Evolutionary conservation across 2,113 vertebrate genomes (phyloP), one percentile per base, ranked within the genome.

Genomic region (Calypte anna): DNA sequence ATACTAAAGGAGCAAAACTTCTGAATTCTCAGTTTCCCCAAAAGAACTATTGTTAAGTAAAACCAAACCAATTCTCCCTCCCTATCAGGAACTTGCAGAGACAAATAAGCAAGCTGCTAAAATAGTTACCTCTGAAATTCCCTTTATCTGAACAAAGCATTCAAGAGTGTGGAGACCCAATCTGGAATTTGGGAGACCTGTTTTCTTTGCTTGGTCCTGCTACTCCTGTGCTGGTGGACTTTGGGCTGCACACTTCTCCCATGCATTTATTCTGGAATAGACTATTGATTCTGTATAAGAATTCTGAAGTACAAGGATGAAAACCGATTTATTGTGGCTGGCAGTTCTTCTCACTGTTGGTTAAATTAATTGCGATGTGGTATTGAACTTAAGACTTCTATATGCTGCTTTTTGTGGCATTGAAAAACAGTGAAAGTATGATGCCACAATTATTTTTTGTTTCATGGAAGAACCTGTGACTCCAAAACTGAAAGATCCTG

Each of bases 1-100:
- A 57, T 86, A 95, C 70, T 86, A 84, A 86, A 88, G 64, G 51
- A 75, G 51, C 33, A 59, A 88, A 55, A 18, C 90, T 91, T 70
- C 57, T 83, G 68, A 88, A 81, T 88, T 90, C 40, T 93, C 63
- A 59, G 22, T 91, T 94, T 64, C 10, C 23, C 2, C 6, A 13
- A 2, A 62, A 81, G 79, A 40, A 6, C 12, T 81, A 12, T 51
- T 59, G 72, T 92, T 85, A 84, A 82, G 17, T 68, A 86, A 93
- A 93, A 19, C 15, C 64, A 74, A 89, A 88, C 44, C 30, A 74
- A 14, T 69, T 87, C 33, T 66, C 22, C 30, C 12, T 84, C 27
- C 28, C 21, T 22, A 55, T 85, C 18, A 62, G 62, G 38, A 93
- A 58, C 51, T 63, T 77, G 30, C 33, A 75, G 21, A 57, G 63